phyloP scores from a whole-genome alignment of 2,113 vertebrate genomes.

The Psammodynastes pulverulentus region DNA sequence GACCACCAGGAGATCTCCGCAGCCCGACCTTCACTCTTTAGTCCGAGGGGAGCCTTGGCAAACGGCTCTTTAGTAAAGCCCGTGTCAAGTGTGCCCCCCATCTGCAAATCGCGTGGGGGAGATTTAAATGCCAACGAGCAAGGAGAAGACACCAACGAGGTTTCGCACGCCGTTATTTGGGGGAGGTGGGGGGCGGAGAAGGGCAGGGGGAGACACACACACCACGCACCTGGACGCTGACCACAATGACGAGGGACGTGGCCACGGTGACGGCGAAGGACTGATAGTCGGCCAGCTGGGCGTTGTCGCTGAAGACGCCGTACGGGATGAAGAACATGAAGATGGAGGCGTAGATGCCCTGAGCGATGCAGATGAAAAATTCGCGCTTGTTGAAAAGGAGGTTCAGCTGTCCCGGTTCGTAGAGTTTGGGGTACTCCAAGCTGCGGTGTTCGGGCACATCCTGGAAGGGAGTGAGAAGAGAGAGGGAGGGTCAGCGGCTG shows the following conservation, averaged over 20 bases:
- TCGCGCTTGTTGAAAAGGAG: conserved; percentile 97
- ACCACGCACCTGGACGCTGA: conserved; percentile 85
- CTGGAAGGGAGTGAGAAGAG: conserved; percentile 50
- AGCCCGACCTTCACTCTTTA: not conserved
- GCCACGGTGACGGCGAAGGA: conserved; percentile 92
- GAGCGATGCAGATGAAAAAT: conserved; percentile 95
- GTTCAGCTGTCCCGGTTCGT: conserved; percentile 93
- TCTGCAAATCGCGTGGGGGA: not conserved
- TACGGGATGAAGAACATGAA: conserved; percentile 94
- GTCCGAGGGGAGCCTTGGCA: not conserved
- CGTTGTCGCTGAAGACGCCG: conserved; percentile 75
- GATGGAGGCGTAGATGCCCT: conserved; percentile 92
- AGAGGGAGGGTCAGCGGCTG: fast-evolving
- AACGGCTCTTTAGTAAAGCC: not conserved
- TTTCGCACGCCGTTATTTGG: not conserved
- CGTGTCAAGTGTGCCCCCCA: not conserved
- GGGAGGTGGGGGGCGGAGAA: too few relatives aligned
- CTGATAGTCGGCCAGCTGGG: conserved; percentile 90
- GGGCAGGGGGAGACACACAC: too few relatives aligned
- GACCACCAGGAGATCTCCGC: not conserved
- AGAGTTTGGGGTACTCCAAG: conserved; percentile 91
- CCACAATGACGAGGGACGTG: conserved; percentile 89
- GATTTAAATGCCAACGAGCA: too few relatives aligned
- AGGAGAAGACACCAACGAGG: too few relatives aligned
- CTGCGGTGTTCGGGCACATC: conserved; percentile 91